Percentiles rank a stretch among this genome's conserved stretches.
phyloP scores from a whole-genome alignment of 2,797 vertebrate species.

The Neoniphon sammara region DNA sequence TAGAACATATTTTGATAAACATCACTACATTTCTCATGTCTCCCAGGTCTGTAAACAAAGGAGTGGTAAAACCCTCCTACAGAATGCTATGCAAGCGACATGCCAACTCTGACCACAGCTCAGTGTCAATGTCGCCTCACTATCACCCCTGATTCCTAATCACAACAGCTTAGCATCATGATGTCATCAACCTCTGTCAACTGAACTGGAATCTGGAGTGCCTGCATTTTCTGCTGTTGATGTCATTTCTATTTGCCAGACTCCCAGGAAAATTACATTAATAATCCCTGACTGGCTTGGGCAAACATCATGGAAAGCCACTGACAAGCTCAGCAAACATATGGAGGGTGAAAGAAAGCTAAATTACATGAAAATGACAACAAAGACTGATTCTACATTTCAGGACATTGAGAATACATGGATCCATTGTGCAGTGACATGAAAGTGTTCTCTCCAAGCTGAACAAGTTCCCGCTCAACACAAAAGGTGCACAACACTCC shows the following conservation, averaged over 20 bases:
- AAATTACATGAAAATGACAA: neutral
- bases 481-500: neutral
- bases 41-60: constrained; percentile 27
- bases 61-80: neutral
- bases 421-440: neutral
- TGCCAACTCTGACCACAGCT: constrained; percentile 35
- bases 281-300: constrained; percentile 14
- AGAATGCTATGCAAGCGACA: neutral
- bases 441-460: neutral
- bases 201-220: constrained; percentile 59
- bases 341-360: constrained; percentile 6
- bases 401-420: neutral
- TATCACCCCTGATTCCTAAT: constrained; percentile 37
- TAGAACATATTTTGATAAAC: constrained; percentile 1
- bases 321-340: neutral
- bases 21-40: neutral
- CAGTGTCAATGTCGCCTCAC: constrained; percentile 9
- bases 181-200: constrained; percentile 18
- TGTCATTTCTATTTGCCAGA: constrained; percentile 14
- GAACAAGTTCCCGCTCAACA: constrained; percentile 5
- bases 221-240: constrained; percentile 58
- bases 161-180: neutral
- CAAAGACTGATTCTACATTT: neutral
- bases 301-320: constrained; percentile 16
- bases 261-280: constrained; percentile 16